Conservation (phyloP, 2,888 invertebrate genomes). For the Eilema sororculum region DNA sequence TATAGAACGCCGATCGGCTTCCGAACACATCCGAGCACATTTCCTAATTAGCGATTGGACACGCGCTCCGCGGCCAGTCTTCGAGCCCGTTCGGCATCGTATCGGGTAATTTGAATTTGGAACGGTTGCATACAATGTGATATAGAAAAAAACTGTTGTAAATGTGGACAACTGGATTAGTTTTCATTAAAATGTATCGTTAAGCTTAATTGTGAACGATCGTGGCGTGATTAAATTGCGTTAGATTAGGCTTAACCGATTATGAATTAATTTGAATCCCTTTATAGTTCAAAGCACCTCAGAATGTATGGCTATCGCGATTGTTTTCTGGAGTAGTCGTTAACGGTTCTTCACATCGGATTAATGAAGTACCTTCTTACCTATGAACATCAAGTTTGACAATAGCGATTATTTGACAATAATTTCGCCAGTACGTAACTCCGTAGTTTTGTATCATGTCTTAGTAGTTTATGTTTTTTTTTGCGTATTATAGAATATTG, state of each 20-base stretch:
- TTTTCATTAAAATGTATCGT: constrained; percentile 64
- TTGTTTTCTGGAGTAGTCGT: constrained; percentile 5
- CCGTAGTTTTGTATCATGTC: neutral
- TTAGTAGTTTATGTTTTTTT: no score
- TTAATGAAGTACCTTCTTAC: neutral
- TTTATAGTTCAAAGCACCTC: constrained; percentile 29
- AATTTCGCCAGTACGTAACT: neutral
- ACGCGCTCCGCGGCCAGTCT: constrained; percentile 80
- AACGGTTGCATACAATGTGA: constrained; percentile 72
- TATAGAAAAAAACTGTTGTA: constrained; percentile 53
- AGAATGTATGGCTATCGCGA: neutral
- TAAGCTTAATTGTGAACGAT: constrained; percentile 50
- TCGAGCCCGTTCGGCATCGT: constrained; percentile 72
- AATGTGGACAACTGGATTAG: constrained; percentile 61
- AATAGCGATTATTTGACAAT: neutral
- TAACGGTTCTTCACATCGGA: neutral
- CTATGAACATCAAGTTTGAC: neutral
- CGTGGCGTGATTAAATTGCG: constrained; percentile 39
- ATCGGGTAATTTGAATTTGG: constrained; percentile 83
- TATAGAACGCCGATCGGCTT: constrained; percentile 82
- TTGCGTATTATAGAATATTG: neutral
- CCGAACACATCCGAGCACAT: constrained; percentile 76
- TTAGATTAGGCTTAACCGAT: constrained; percentile 31
- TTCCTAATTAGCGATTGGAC: constrained; percentile 87
- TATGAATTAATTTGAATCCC: constrained; percentile 26